A percentile compares a stretch with the other conserved stretches of the same genome.
Conservation (phyloP, 2,888 invertebrate genomes). For the Aricia artaxerxes region DNA sequence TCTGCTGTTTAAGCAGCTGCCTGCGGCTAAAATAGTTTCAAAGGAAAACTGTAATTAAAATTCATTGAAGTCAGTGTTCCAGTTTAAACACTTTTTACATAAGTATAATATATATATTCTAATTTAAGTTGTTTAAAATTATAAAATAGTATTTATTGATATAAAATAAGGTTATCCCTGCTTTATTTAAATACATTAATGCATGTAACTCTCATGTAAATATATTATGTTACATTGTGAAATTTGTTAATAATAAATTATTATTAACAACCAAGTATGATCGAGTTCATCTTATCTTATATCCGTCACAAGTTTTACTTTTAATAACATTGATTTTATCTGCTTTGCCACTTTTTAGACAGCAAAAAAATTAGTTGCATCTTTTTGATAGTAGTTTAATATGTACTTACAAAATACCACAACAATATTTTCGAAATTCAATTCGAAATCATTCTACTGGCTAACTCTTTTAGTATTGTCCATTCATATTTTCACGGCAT, state of each 20-base stretch:
- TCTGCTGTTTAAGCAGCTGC: neutral
- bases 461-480: neutral
- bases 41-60: conserved; percentile 9
- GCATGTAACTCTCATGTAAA: too few relatives aligned
- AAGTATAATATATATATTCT: neutral
- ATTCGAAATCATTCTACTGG: neutral
- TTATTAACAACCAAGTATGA: too few relatives aligned
- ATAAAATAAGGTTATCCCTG: neutral
- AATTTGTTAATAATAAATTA: too few relatives aligned
- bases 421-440: neutral
- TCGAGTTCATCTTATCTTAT: too few relatives aligned
- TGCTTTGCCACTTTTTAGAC: too few relatives aligned
- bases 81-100: neutral
- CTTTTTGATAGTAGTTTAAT: neutral
- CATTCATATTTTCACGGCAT: neutral
- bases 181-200: neutral
- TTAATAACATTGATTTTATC: too few relatives aligned
- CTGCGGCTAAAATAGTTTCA: neutral
- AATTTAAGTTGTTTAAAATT: neutral
- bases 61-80: neutral
- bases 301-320: too few relatives aligned
- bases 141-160: neutral
- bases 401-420: conserved; percentile 32
- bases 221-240: too few relatives aligned
- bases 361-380: too few relatives aligned